Conservation (phyloP, 2,888 invertebrate species). For the Aspidapion aeneum region DNA sequence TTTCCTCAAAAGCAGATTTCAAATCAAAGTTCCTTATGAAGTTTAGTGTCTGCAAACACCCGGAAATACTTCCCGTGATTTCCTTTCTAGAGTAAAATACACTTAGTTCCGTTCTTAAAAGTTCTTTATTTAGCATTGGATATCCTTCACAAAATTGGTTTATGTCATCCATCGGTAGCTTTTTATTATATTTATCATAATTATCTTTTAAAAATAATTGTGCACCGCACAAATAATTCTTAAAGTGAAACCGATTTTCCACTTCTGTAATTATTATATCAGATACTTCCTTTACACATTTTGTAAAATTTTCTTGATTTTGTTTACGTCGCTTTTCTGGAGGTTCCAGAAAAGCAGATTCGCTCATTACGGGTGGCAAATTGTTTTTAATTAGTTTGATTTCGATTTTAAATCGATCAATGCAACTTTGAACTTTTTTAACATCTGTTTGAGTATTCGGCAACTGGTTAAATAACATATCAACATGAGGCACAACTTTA, state of each 20-base stretch:
- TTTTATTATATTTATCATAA: background rate
- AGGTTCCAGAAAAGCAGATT: background rate
- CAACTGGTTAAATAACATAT: slow-evolving; percentile 10
- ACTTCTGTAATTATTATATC: slow-evolving; percentile 6
- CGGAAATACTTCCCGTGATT: background rate
- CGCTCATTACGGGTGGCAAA: background rate
- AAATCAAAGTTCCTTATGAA: background rate
- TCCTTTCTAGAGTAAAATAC: slow-evolving; percentile 1
- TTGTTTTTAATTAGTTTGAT: slow-evolving; percentile 2
- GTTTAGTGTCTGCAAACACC: background rate
- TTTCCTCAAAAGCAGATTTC: slow-evolving; percentile 19
- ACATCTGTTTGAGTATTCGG: slow-evolving; percentile 3
- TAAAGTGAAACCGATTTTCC: background rate
- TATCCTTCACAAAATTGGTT: background rate
- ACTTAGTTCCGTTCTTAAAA: background rate
- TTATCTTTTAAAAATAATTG: slow-evolving; percentile 3
- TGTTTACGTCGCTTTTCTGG: background rate
- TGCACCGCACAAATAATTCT: slow-evolving; percentile 1
- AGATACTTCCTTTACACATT: background rate
- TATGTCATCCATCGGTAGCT: background rate
- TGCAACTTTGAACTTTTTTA: background rate
- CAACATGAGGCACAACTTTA: slow-evolving; percentile 6
- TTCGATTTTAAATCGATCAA: slow-evolving; percentile 10
- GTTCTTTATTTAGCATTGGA: background rate
- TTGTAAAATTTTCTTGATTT: background rate